Evolutionary conservation across 64 coral and sea anemone species (phyloP).

Genomic region (Stylophora pistillata): DNA sequence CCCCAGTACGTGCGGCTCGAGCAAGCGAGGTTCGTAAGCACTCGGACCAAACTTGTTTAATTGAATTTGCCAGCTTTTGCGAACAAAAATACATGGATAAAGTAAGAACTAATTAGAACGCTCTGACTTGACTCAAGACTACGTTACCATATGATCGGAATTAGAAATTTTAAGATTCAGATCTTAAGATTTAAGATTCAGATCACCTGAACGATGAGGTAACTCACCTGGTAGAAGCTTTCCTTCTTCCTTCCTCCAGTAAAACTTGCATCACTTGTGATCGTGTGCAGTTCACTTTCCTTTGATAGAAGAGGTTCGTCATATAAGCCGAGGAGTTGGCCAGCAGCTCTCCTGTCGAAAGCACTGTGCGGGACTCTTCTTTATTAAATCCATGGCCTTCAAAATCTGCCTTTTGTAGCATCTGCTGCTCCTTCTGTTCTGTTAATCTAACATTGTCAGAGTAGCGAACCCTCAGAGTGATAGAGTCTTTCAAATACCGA

Average conservation of each 20-base stretch:
- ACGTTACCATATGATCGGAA: too few species aligned
- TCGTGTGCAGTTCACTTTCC: not conserved
- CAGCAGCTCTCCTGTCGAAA: not conserved
- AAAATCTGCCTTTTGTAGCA: constrained; percentile 32
- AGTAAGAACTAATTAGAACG: too few species aligned
- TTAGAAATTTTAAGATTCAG: too few species aligned
- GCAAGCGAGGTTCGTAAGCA: too few species aligned
- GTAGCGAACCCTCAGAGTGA: not conserved
- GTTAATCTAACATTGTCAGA: not conserved
- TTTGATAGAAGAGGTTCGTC: not conserved
- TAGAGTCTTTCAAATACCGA: not conserved
- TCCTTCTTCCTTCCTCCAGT: too few species aligned
- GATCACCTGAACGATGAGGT: too few species aligned
- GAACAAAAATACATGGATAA: too few species aligned
- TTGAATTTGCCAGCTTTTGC: too few species aligned
- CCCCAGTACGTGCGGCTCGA: too few species aligned
- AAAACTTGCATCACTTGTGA: not conserved
- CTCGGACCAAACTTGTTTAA: too few species aligned
- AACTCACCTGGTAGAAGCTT: not conserved
- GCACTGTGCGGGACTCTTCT: not conserved
- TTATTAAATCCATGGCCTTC: constrained; percentile 24
- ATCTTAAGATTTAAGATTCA: too few species aligned
- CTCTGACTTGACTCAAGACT: too few species aligned
- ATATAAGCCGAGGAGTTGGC: not conserved
- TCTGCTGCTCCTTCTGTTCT: not conserved